Evolutionary conservation across 2,113 vertebrate genomes (phyloP), one percentile per base, ranked within the genome.

Genomic region (Psammodynastes pulverulentus): DNA sequence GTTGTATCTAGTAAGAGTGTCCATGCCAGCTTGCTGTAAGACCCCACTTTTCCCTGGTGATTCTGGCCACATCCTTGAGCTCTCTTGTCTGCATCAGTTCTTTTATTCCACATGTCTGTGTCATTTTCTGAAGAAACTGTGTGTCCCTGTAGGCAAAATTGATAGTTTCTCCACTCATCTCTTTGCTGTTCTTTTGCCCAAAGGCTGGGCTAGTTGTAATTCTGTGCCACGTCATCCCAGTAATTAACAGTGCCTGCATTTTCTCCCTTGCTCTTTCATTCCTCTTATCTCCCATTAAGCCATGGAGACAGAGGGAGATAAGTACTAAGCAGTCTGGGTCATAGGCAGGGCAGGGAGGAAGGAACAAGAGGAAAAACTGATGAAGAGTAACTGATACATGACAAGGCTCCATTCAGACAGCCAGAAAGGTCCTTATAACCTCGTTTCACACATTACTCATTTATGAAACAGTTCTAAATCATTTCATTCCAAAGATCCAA

Each of bases 261-360:
- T 86, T 58, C 91, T 86, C 79, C 89, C 72, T 43, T 23, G 19
- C 85, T 67, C 54, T 91, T 87, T 51, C 45, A 9, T 86, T 7
- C 91, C 19, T 87, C 91, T 91, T 91, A 62, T 89, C 79, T 51
- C 79, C 34, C 79, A 9, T 15, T 87, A 29, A 92, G 56, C 88
- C 39, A 87, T 2, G 1, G n/a, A 92, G 84, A 86, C 79, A 43
- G 87, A 52, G 67, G 24, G 52, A 90, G 54, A 90, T 53, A 62
- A 67, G 88, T 29, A 58, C n/a, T 12, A 87, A 87, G 56, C 62
- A 58, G 46, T 48, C 10, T 2, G 48, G 92, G 84, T 90, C 92
- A 90, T 17, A 13, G 13, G 53, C 88, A 90, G 88, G 84, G 34
- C 92, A 72, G 54, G 34, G 87, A 92, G 53, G 15, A 19, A n/a